A percentile compares a stretch with the other conserved stretches of the same genome.
Evolutionary conservation across 1,140 invertebrate species (phyloP).

Genomic region (Leptinotarsa texana): DNA sequence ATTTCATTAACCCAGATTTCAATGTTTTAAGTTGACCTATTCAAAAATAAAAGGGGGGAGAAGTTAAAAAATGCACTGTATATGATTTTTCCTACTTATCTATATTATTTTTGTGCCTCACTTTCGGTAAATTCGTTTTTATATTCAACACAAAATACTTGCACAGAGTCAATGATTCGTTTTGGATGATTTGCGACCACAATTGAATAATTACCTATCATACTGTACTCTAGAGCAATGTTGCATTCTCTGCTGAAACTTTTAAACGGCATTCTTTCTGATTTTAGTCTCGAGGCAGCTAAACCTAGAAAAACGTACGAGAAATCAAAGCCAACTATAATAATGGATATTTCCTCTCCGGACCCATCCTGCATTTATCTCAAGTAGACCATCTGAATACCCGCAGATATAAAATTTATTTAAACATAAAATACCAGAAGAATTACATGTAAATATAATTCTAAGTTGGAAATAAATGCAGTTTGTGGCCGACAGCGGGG

Average conservation of each 20-base stretch:
- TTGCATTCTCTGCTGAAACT: not conserved
- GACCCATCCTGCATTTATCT: conserved; percentile 15
- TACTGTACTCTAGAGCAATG: not conserved
- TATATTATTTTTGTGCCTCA: too few species aligned
- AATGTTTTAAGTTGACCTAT: too few species aligned
- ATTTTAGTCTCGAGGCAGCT: not conserved
- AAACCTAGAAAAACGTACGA: not conserved
- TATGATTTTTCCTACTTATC: too few species aligned
- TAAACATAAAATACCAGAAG: conserved; percentile 17
- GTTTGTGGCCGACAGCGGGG: conserved; percentile 19
- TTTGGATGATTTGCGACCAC: not conserved
- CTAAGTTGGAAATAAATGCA: not conserved
- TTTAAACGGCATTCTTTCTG: not conserved
- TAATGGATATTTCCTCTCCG: conserved; percentile 15
- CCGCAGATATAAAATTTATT: conserved; percentile 21
- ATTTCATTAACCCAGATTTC: too few species aligned
- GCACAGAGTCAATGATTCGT: not conserved
- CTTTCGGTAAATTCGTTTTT: not conserved
- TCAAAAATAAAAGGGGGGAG: too few species aligned
- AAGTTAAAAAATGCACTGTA: too few species aligned
- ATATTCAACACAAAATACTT: not conserved
- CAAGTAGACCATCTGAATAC: conserved; percentile 23
- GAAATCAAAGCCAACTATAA: conserved; percentile 15
- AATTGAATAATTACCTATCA: not conserved
- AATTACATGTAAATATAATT: conserved; percentile 26